Base-by-base conservation (phyloP, 1,140 invertebrate species). In the Pogonognathellus flavescens region DNA sequence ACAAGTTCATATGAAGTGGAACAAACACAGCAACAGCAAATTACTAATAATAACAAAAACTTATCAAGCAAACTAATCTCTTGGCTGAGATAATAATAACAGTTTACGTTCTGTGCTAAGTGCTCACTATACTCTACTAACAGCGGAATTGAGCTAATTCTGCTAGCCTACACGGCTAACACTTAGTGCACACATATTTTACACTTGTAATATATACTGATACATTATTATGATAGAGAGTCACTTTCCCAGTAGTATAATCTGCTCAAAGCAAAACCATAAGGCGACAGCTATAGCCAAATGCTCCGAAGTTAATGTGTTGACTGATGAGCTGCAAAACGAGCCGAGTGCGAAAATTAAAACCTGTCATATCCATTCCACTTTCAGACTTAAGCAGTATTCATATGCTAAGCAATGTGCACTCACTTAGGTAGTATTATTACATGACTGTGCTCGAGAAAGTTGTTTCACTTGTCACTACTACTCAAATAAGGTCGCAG, bases 281-380 rank as follows among this genome's bases (percentile, higher is more conserved):
- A 41, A 41, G 31, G 31, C 31, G 31, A 41, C 31, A 31, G 16
- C 31, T 49, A 50, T 49, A 50, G 70, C 9, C 9, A 76, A 50
- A 41, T 76, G 66, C 66, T 41, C 25, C 41, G 14, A 25, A 72
- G 41, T 62, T 72, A 72, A 72, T 72, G 31, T 72, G 66, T 72
- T 72, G 66, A 72, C 66, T 72, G 66, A 72, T 72, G 66, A 72
- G 66, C 66, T 41, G 70, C 41, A 76, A 50, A 50, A 31, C 25
- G 70, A 76, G 31, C 14, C 49, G 70, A 76, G 70, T 76, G 70
- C 70, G 70, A 76, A 76, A 76, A 76, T 76, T 76, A 76, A 76
- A 76, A 76, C 70, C 70, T 76, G 70, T 76, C 70, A 76, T 76
- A 76, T 31, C 70, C 70, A 76, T 76, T 76, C 70, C 70, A 76